A percentile compares a stretch with the other conserved stretches of the same genome.
phyloP scores from a whole-genome alignment of 1,140 invertebrate species.

The Apis florea region DNA sequence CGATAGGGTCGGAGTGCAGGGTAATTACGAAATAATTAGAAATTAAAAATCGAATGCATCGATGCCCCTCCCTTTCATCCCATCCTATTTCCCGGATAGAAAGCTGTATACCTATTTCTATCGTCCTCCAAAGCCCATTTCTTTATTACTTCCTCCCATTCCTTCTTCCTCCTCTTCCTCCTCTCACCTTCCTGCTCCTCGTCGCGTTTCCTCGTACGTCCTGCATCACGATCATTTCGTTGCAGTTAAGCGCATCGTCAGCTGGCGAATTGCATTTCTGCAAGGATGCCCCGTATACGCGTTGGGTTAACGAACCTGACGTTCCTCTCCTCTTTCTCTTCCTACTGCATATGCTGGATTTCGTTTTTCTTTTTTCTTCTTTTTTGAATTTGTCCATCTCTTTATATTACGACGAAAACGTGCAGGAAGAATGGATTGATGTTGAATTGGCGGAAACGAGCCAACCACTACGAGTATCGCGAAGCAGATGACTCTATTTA shows the following conservation, averaged over 20 bases:
- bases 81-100: not conserved
- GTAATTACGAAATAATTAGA: constrained; percentile 72
- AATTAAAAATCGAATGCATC: constrained; percentile 70
- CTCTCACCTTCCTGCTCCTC: not conserved
- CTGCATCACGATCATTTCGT: constrained; percentile 58
- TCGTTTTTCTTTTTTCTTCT: constrained; percentile 8
- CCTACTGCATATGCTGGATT: not conserved
- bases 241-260: constrained; percentile 72
- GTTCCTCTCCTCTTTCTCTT: not conserved
- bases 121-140: not conserved
- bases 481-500: constrained; percentile 42
- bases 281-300: constrained; percentile 33
- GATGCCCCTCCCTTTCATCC: constrained; percentile 23
- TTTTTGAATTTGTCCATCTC: not conserved
- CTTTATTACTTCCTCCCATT: not conserved
- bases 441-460: constrained; percentile 34
- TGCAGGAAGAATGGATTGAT: constrained; percentile 33
- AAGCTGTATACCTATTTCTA: not conserved
- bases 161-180: not conserved
- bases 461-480: constrained; percentile 27
- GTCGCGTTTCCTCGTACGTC: constrained; percentile 14
- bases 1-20: constrained; percentile 49
- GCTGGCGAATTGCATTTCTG: constrained; percentile 72
- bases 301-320: constrained; percentile 60
- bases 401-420: constrained; percentile 34